phyloP scores from a whole-genome alignment of 2,888 invertebrate genomes.

The Aphelenchoides bicaudatus region DNA sequence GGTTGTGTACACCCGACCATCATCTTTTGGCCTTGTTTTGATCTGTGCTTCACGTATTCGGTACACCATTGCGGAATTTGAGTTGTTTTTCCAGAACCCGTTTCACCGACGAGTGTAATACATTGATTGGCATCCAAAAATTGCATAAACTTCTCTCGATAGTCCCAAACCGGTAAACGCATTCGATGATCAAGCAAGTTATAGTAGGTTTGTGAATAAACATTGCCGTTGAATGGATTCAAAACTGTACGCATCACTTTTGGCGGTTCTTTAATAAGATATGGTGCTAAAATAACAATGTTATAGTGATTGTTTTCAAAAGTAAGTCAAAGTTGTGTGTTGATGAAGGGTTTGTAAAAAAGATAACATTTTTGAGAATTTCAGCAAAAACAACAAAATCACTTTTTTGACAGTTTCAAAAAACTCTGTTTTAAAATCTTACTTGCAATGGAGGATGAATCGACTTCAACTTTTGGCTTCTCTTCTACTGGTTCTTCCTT shows the following conservation, averaged over 20 bases:
- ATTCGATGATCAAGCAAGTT: constrained; percentile 18
- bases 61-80: constrained; percentile 86
- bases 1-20: constrained; percentile 43
- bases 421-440: too few species aligned
- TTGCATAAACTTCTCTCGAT: constrained; percentile 88
- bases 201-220: constrained; percentile 20
- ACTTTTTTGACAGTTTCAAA: too few species aligned
- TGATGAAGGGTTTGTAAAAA: not conserved
- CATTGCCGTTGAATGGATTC: constrained; percentile 25
- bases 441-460: too few species aligned
- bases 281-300: too few species aligned
- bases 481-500: not conserved
- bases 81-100: constrained; percentile 98
- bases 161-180: constrained; percentile 89
- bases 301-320: too few species aligned
- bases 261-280: constrained; percentile 7
- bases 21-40: constrained; percentile 62
- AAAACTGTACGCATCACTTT: constrained; percentile 17
- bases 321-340: too few species aligned
- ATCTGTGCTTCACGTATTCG: constrained; percentile 68
- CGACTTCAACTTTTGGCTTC: not conserved
- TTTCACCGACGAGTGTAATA: constrained; percentile 81
- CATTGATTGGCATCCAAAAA: constrained; percentile 81
- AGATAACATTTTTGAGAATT: not conserved
- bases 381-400: too few species aligned